Percentiles rank a stretch among this genome's conserved stretches.
Conservation (phyloP, 2,113 vertebrate genomes). For the Lamprotornis superbus region DNA sequence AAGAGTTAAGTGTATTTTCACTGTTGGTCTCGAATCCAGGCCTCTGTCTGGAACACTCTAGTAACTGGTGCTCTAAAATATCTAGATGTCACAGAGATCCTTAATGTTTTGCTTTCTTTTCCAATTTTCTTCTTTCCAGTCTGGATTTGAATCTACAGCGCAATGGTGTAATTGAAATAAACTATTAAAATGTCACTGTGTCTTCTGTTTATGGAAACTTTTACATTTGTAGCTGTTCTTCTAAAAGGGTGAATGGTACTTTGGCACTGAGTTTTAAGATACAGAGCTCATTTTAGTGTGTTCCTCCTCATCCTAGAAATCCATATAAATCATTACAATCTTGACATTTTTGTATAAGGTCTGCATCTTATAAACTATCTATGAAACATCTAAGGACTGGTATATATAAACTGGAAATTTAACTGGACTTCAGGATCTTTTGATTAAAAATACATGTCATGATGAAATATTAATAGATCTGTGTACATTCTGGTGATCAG, state of each 20-base stretch:
- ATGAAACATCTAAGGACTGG: neutral
- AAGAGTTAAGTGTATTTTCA: neutral
- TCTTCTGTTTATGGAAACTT: neutral
- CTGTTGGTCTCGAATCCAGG: neutral
- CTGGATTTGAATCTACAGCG: neutral
- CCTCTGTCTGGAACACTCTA: neutral
- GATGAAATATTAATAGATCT: constrained; percentile 3
- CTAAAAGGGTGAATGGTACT: neutral
- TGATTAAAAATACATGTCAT: constrained; percentile 33
- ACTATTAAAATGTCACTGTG: neutral
- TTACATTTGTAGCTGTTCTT: neutral
- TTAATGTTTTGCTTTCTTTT: neutral
- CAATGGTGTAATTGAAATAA: neutral
- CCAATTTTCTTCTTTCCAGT: neutral
- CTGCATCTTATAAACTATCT: neutral
- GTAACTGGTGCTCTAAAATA: neutral
- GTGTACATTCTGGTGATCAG: neutral
- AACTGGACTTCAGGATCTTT: constrained; percentile 1
- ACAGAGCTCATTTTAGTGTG: neutral
- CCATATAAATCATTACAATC: neutral
- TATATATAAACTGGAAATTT: neutral
- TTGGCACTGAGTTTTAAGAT: neutral
- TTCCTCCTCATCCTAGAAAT: neutral
- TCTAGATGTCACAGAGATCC: neutral
- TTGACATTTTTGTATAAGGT: neutral